Conservation (phyloP, 2,888 invertebrate species). For the Calliphora vomitoria region DNA sequence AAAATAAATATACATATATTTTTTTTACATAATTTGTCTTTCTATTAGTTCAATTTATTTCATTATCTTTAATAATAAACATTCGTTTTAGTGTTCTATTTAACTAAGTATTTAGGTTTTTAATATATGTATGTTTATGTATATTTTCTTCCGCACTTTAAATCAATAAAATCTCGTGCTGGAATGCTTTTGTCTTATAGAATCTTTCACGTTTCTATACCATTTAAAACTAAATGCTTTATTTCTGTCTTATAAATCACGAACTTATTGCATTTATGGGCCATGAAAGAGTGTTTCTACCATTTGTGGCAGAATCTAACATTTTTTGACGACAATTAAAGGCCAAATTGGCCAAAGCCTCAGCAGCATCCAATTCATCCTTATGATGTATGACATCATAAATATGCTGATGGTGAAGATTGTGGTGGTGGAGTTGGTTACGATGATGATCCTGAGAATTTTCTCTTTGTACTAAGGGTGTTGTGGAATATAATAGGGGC, state of each 20-base stretch:
- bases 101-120: conserved; percentile 12
- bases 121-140: conserved; percentile 75
- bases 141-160: conserved; percentile 76
- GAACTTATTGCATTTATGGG: conserved; percentile 78
- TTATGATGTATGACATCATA: conserved; percentile 86
- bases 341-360: conserved; percentile 89
- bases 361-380: conserved; percentile 91
- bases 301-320: conserved; percentile 76
- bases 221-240: conserved; percentile 74
- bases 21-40: background rate
- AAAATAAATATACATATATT: background rate
- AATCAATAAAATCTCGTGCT: conserved; percentile 76
- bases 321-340: conserved; percentile 84
- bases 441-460: conserved; percentile 42
- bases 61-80: conserved; percentile 3
- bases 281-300: conserved; percentile 50
- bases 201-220: conserved; percentile 49
- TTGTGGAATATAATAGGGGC: conserved; percentile 60
- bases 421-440: conserved; percentile 29
- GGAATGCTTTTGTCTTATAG: conserved; percentile 79
- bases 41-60: background rate
- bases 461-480: conserved; percentile 65
- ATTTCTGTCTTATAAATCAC: conserved; percentile 63
- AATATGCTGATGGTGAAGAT: conserved; percentile 63
- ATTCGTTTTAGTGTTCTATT: background rate